A percentile compares a stretch with the other conserved stretches of the same genome.
These are phyloP conservation scores for Xyliphius kryptos DNA, from an alignment of 2,113 vertebrate genomes.

Conservation along the genomic window DNA sequence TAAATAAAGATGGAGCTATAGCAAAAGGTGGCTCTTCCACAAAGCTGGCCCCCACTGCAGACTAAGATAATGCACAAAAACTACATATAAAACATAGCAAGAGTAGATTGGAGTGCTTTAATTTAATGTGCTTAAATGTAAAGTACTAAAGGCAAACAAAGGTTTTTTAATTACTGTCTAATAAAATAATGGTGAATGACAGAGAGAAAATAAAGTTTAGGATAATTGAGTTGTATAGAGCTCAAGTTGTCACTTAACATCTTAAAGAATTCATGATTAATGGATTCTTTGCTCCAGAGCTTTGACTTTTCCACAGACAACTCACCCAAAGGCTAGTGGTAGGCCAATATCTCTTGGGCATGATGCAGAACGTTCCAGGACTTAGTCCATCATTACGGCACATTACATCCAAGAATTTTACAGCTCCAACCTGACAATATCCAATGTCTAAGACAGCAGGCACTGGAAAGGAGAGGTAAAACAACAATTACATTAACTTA, in stretches of 20 bases:
- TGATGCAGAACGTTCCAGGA: slow-evolving; percentile 75
- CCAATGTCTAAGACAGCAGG: slow-evolving; percentile 76
- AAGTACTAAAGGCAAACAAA: too few relatives aligned
- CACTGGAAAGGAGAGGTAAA: slow-evolving; percentile 57
- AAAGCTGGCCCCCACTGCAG: slow-evolving; percentile 56
- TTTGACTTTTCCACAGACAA: slow-evolving; percentile 9
- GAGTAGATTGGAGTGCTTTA: neutral
- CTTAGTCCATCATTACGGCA: slow-evolving; percentile 80
- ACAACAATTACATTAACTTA: neutral
- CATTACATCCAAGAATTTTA: slow-evolving; percentile 63
- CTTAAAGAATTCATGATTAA: too few relatives aligned
- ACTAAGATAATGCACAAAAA: slow-evolving; percentile 50
- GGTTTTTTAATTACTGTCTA: too few relatives aligned
- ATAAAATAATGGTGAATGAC: too few relatives aligned
- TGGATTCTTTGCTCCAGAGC: too few relatives aligned
- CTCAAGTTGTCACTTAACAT: too few relatives aligned
- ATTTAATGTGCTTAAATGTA: too few relatives aligned
- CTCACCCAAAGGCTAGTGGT: slow-evolving; percentile 70
- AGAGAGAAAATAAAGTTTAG: too few relatives aligned
- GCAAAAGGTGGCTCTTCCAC: slow-evolving; percentile 78
- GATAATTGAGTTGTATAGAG: too few relatives aligned
- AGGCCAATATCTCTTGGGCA: slow-evolving; percentile 73
- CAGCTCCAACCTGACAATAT: slow-evolving; percentile 79
- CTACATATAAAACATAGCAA: too few relatives aligned
- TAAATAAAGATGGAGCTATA: slow-evolving; percentile 71